These are phyloP conservation scores for Pelecanoides urinatrix DNA, from an alignment of 2,113 vertebrate genomes.

Conservation along the genomic window DNA sequence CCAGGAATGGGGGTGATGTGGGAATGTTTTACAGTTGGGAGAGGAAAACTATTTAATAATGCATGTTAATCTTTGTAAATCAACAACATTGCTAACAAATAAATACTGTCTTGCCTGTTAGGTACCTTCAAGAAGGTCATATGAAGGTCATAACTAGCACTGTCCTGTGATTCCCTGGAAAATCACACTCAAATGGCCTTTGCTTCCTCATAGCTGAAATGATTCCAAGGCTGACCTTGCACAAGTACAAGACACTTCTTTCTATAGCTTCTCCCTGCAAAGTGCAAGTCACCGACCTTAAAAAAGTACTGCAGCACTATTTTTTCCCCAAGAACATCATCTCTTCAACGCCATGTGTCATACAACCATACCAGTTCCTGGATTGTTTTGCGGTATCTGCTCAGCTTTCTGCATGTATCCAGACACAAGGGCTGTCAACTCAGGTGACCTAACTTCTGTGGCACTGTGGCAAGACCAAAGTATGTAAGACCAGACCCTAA, in stretches of 20 bases:
- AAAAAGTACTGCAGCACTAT: not conserved
- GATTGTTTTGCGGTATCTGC: not conserved
- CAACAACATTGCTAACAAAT: not conserved
- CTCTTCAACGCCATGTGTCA: not conserved
- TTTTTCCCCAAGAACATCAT: not conserved
- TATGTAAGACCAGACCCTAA: not conserved
- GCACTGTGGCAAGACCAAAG: not conserved
- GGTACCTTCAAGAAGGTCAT: not conserved
- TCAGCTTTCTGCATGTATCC: not conserved
- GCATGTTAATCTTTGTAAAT: not conserved
- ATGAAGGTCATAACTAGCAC: not conserved
- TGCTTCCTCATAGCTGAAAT: not conserved
- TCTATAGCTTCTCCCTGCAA: not conserved
- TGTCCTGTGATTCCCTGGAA: not conserved
- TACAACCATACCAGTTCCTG: not conserved
- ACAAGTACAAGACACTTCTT: not conserved
- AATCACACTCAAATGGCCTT: not conserved
- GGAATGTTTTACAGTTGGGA: not conserved
- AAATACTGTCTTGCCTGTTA: not conserved
- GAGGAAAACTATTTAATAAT: not conserved
- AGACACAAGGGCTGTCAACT: not conserved
- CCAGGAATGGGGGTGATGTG: not conserved
- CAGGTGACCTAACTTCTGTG: not conserved
- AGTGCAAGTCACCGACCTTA: not conserved
- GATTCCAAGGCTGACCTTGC: not conserved